A percentile compares a stretch with the other conserved stretches of the same genome.
Evolutionary conservation across 1,140 invertebrate genomes (phyloP).

Genomic region (Nilaparvata lugens): DNA sequence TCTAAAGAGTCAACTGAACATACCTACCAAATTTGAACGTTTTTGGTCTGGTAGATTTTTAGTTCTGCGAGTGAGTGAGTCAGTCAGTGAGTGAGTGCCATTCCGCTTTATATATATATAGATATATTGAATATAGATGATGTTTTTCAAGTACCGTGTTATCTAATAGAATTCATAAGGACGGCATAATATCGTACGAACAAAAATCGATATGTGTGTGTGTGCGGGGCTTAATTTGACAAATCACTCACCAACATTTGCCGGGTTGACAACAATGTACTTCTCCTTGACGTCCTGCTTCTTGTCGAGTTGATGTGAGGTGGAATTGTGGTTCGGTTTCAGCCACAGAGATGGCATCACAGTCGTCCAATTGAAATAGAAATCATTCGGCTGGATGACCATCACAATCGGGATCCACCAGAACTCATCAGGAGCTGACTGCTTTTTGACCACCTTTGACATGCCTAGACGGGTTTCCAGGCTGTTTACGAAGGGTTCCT

Average conservation of each 20-base stretch:
- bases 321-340: slow-evolving; percentile 10
- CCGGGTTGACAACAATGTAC: slow-evolving; percentile 61
- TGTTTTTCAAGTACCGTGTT: too few species aligned
- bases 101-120: too few species aligned
- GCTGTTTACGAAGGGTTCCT: slow-evolving; percentile 27
- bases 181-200: too few species aligned
- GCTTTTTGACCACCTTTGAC: slow-evolving; percentile 23
- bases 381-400: background rate
- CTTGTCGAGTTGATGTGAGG: background rate
- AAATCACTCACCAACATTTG: slow-evolving; percentile 58
- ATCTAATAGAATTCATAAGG: too few species aligned
- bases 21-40: too few species aligned
- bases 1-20: too few species aligned
- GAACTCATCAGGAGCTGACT: slow-evolving; percentile 10
- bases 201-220: too few species aligned
- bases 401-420: slow-evolving; percentile 23
- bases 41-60: too few species aligned
- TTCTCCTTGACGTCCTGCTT: slow-evolving; percentile 11
- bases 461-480: slow-evolving; percentile 17
- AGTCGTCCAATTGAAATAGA: background rate
- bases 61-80: too few species aligned
- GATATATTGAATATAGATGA: too few species aligned
- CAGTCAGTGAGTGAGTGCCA: too few species aligned
- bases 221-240: too few species aligned
- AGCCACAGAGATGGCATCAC: slow-evolving; percentile 15